Evolutionary conservation across 37 sponge, comb jelly and placozoan species (phyloP).

Genomic region (Ianthella basta): DNA sequence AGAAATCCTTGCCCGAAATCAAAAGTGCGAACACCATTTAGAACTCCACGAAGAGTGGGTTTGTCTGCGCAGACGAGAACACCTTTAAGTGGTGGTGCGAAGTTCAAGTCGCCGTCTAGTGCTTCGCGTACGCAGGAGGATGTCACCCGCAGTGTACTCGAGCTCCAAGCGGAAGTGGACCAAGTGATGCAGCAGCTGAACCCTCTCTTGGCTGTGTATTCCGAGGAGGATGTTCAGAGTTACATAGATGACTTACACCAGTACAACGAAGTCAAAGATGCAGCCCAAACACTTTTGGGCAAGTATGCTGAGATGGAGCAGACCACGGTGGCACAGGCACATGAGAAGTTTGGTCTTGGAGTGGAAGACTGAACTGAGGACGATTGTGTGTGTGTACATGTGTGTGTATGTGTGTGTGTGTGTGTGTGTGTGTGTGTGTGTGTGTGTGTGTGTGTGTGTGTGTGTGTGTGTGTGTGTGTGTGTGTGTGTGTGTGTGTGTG

Average conservation of each 20-base stretch:
- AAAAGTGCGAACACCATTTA: conserved; percentile 2
- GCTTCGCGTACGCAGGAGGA: not conserved
- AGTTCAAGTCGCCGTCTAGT: too few species aligned
- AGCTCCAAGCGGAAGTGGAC: conserved; percentile 31
- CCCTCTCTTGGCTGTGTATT: conserved; percentile 42
- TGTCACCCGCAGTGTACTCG: not conserved
- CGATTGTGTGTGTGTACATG: too few species aligned
- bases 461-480: too few species aligned
- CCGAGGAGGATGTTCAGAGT: conserved; percentile 72
- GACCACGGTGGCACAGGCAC: conserved; percentile 51
- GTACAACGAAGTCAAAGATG: conserved; percentile 94
- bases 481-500: too few species aligned
- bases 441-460: too few species aligned
- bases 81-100: not conserved
- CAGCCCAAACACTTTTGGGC: conserved; percentile 84
- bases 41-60: conserved; percentile 4
- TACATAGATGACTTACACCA: conserved; percentile 85
- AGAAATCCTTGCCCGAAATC: too few species aligned
- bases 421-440: too few species aligned
- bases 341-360: conserved; percentile 67
- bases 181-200: conserved; percentile 39
- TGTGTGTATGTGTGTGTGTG: too few species aligned
- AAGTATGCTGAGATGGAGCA: conserved; percentile 81
- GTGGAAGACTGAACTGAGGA: conserved; percentile 44
- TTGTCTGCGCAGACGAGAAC: not conserved